These are phyloP conservation scores for Apamea epomidion DNA, from an alignment of 2,888 invertebrate species.

Conservation along the genomic window DNA sequence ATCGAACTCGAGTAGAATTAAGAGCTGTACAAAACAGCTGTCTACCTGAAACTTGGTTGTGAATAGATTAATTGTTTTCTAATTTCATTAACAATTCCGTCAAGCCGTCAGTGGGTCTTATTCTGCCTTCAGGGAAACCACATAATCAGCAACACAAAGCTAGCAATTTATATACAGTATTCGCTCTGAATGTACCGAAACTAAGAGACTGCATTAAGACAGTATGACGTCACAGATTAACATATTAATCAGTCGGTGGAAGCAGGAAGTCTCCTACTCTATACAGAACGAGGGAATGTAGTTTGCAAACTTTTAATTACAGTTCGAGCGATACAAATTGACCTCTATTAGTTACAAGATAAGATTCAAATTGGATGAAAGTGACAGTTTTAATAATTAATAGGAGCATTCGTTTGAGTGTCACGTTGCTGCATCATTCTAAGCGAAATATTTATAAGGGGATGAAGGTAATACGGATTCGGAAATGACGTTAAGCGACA, in stretches of 20 bases:
- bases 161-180: slow-evolving; percentile 58
- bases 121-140: slow-evolving; percentile 44
- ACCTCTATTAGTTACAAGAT: slow-evolving; percentile 42
- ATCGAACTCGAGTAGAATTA: slow-evolving; percentile 43
- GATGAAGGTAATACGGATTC: slow-evolving; percentile 41
- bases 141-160: slow-evolving; percentile 60
- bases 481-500: slow-evolving; percentile 36
- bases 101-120: slow-evolving; percentile 38
- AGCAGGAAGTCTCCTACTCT: slow-evolving; percentile 55
- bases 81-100: slow-evolving; percentile 56
- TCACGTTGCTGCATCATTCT: slow-evolving; percentile 61
- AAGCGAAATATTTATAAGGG: slow-evolving; percentile 62
- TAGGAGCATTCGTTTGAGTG: slow-evolving; percentile 62
- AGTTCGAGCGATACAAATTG: slow-evolving; percentile 50
- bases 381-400: slow-evolving; percentile 58
- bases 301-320: slow-evolving; percentile 66
- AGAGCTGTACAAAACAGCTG: slow-evolving; percentile 37
- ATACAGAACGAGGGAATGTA: slow-evolving; percentile 58
- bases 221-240: slow-evolving; percentile 71
- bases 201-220: slow-evolving; percentile 70
- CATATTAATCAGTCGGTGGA: slow-evolving; percentile 73
- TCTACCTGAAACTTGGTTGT: slow-evolving; percentile 50
- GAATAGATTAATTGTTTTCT: slow-evolving; percentile 38
- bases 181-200: slow-evolving; percentile 54
- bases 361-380: slow-evolving; percentile 45